Percentiles rank a stretch among this genome's conserved stretches.
phyloP scores from a whole-genome alignment of 2,888 invertebrate genomes.

The Andricus curvator region DNA sequence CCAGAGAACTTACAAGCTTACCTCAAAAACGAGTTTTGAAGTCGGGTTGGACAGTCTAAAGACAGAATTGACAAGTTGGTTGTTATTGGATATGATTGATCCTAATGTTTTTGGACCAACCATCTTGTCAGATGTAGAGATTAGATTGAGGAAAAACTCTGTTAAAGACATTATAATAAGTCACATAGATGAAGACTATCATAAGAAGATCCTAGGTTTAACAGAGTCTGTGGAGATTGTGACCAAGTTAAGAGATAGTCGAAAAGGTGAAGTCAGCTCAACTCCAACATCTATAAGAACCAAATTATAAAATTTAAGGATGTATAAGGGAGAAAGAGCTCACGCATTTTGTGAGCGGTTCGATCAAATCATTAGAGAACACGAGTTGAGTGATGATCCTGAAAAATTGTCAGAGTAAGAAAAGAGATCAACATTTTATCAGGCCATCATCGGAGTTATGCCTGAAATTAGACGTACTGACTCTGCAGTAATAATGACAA shows the following conservation, averaged over 20 bases:
- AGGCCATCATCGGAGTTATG: constrained; percentile 51
- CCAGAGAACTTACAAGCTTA: constrained; percentile 49
- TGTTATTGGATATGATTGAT: constrained; percentile 49
- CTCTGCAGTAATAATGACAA: constrained; percentile 49
- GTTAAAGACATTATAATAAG: constrained; percentile 52
- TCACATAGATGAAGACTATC: constrained; percentile 52
- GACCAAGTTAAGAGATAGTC: constrained; percentile 42
- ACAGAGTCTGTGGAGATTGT: constrained; percentile 51
- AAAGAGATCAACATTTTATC: constrained; percentile 52
- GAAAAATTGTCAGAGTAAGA: constrained; percentile 45
- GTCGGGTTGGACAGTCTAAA: constrained; percentile 52
- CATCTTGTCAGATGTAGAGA: constrained; percentile 41
- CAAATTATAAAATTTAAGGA: constrained; percentile 43
- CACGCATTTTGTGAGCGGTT: constrained; percentile 50
- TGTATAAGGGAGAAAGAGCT: constrained; percentile 44
- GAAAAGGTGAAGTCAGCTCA: constrained; percentile 47
- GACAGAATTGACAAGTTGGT: constrained; percentile 52
- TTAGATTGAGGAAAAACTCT: constrained; percentile 49
- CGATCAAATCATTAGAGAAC: constrained; percentile 50
- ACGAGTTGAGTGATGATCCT: constrained; percentile 44
- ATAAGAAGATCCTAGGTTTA: constrained; percentile 49
- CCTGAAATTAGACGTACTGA: constrained; percentile 49
- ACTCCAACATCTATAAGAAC: constrained; percentile 51
- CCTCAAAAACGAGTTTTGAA: constrained; percentile 48
- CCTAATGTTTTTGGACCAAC: constrained; percentile 42